Evolutionary conservation across 2,113 vertebrate genomes (phyloP), one percentile per base, ranked within the genome.

Genomic region (Mixornis gularis): DNA sequence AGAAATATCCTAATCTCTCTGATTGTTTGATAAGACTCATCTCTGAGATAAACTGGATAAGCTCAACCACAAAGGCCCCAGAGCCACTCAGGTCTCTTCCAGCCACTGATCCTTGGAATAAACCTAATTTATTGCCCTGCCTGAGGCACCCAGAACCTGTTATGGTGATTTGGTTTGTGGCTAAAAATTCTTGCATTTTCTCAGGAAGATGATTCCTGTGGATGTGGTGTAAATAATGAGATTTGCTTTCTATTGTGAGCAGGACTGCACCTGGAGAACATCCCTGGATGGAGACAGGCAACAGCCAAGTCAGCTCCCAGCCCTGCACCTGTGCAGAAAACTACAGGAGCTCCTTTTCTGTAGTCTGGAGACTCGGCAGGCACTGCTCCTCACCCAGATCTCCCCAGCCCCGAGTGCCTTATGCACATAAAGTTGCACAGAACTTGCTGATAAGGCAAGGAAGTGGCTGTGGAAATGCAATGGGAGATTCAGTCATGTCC

Each of bases 131-230:
- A 93, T 90, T 95, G 86, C 84, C 55, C 69, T 71, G 90, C 95
- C 93, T 69, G 32, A 68, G 95, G 95, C 90, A 87, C 24, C 41
- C 73, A 81, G 80, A 94, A 95, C 95, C 93, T 92, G 95, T 96
- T 95, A 94, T 95, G 92, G 40, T 93, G 92, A 95, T 95, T 56
- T 72, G 80, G 73, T 93, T 74, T 30, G 41, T 95, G 95, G 92
- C 83, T 93, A 62, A 94, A 95, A 95, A 84, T 86, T 49, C 95
- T 90, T 94, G 88, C 92, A 87, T 96, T 96, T 95, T 96, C 95
- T 95, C 95, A 94, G 93, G 94, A 95, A 71, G 92, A 78, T 72
- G 41, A 44, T 89, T 93, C 80, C 69, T 1, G 32, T 51, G 87
- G 86, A 84, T 74, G n/a, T 2, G 12, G 68, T 72, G 58, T 78